Evolutionary conservation across 1,140 invertebrate genomes (phyloP), one percentile per base, ranked within the genome.

Genomic region (Triops cancriformis): DNA sequence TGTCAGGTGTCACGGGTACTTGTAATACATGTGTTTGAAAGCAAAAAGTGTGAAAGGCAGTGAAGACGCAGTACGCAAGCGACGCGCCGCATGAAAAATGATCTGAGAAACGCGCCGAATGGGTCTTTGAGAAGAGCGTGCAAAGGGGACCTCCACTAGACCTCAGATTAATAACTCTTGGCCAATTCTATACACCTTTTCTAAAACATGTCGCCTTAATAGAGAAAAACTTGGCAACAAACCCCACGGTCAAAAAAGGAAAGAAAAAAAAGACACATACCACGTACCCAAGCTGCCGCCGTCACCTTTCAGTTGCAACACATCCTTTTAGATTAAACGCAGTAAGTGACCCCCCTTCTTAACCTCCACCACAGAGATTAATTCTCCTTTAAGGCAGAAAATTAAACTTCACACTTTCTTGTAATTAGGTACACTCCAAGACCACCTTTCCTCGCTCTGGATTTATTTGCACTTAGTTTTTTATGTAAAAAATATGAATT

Each of bases 171-270:
- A 64, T 64, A 64, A 64, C 51, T 64, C 51, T 64, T 64, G 51
- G 51, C 14, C 51, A 64, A 64, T 64, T 64, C 51, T 64, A 64
- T 64, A 64, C 51, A 64, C n/a, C 51, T 64, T 64, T 64, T 64
- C 23, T 64, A 18, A 64, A 64, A 23, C 51, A 64, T 23, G n/a
- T 64, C 51, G 5, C 23, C 23, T 64, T 64, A 64, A 64, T 64
- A 18, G 51, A 64, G 51, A 64, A 64, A 64, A 64, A 64, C 51
- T 64, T 64, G 51, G 51, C 51, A 64, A 64, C 51, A 64, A 64
- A 64, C 51, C 14, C 51, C 5, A 5, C 10, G 14, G 14, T 64
- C 23, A 64, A 64, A 18, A 64, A 64, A 23, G 23, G 51, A 64
- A 64, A 23, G 14, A 64, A 64, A 37, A 37, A 7, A 37, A 2